Evolutionary conservation across 53 echinoderm and acorn worm genomes (phyloP).

Genomic region (Crossaster papposus): DNA sequence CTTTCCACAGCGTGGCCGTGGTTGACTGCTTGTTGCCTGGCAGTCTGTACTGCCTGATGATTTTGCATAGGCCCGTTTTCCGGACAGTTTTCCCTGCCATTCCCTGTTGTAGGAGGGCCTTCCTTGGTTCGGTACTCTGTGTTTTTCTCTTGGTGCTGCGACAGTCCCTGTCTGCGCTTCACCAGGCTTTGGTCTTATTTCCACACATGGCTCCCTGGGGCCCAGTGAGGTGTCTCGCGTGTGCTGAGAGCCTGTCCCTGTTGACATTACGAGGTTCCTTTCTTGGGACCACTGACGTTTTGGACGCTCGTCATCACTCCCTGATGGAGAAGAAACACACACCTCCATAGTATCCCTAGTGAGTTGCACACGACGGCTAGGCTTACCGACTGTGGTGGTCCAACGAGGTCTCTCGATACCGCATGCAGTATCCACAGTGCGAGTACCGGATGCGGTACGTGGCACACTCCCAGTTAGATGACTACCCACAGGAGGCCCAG

Average conservation of each 20-base stretch:
- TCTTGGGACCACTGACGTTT: not conserved
- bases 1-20: not conserved
- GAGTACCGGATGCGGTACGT: not conserved
- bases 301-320: not conserved
- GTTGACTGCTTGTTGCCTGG: not conserved
- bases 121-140: not conserved
- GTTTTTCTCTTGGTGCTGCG: not conserved
- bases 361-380: not conserved
- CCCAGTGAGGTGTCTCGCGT: not conserved
- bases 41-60: not conserved
- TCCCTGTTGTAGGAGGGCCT: not conserved
- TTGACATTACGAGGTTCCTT: not conserved
- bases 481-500: not conserved
- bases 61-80: not conserved
- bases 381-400: not conserved
- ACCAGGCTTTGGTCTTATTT: not conserved
- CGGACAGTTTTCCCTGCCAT: not conserved
- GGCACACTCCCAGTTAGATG: not conserved
- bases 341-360: not conserved
- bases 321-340: not conserved
- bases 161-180: not conserved
- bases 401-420: not conserved
- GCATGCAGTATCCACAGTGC: not conserved
- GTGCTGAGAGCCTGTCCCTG: not conserved
- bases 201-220: not conserved